phyloP scores from a whole-genome alignment of 64 coral and sea anemone genomes.

The Montipora efflorescens region DNA sequence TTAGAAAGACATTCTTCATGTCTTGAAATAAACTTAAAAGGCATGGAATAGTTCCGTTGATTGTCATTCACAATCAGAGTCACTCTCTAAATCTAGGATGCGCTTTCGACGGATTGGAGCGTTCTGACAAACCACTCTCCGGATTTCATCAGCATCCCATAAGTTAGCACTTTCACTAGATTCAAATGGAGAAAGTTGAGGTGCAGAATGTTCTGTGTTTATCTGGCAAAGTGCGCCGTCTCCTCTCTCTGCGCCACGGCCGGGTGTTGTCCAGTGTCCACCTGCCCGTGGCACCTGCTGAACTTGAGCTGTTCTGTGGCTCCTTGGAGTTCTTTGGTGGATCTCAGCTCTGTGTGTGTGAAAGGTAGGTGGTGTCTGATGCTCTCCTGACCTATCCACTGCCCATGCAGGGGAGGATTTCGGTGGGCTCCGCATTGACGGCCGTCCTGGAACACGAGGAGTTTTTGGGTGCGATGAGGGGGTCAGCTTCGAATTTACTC shows the following conservation, averaged over 20 bases:
- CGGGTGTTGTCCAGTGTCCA: background rate
- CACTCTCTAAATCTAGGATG: background rate
- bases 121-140: background rate
- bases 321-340: too few relatives aligned
- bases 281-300: too few relatives aligned
- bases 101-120: background rate
- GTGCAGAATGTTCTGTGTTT: background rate
- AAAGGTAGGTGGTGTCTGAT: too few relatives aligned
- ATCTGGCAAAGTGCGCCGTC: background rate
- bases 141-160: background rate
- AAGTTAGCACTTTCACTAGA: background rate
- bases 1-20: background rate
- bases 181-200: background rate
- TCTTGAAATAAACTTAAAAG: background rate
- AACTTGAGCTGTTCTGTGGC: too few relatives aligned
- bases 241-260: background rate
- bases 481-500: background rate
- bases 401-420: background rate
- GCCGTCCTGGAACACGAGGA: background rate
- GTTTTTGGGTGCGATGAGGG: background rate
- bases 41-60: background rate
- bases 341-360: too few relatives aligned
- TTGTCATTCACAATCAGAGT: background rate
- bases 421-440: background rate
- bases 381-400: background rate